A percentile compares a stretch with the other conserved stretches of the same genome.
These are phyloP conservation scores for Helogale parvula DNA, from an alignment of 2,113 vertebrate genomes.

Conservation along the genomic window DNA sequence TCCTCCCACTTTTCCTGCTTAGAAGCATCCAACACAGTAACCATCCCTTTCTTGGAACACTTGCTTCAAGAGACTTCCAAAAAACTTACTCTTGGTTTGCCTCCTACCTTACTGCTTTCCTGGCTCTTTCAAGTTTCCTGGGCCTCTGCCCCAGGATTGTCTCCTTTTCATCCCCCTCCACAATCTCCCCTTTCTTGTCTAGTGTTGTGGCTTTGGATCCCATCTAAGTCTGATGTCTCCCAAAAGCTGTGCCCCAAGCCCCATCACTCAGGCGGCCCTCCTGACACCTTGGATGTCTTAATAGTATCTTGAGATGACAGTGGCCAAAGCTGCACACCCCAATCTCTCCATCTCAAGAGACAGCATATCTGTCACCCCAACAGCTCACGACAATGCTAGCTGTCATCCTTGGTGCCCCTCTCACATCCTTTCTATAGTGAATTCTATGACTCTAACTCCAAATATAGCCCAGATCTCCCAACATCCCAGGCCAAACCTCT, in stretches of 20 bases:
- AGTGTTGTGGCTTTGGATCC: not conserved
- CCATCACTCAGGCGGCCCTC: not conserved
- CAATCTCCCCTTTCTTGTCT: not conserved
- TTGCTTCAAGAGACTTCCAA: not conserved
- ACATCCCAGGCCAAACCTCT: not conserved
- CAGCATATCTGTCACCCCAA: not conserved
- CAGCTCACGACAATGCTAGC: not conserved
- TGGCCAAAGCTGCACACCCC: not conserved
- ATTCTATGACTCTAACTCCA: not conserved
- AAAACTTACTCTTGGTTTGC: not conserved
- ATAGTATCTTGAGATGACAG: not conserved
- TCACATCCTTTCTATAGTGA: not conserved
- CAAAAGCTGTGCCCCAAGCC: not conserved
- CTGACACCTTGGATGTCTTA: not conserved
- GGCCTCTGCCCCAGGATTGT: not conserved
- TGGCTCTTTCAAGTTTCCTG: not conserved
- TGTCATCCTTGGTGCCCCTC: not conserved
- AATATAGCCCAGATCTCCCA: not conserved
- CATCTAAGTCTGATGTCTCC: not conserved
- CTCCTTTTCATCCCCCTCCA: not conserved
- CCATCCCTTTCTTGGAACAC: not conserved
- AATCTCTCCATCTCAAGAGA: not conserved
- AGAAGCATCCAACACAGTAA: not conserved
- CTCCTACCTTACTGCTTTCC: not conserved
- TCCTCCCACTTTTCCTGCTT: conserved; percentile 16